These are phyloP conservation scores for Dermochelys coriacea DNA, from an alignment of 2,797 vertebrate genomes.

Conservation along the genomic window DNA sequence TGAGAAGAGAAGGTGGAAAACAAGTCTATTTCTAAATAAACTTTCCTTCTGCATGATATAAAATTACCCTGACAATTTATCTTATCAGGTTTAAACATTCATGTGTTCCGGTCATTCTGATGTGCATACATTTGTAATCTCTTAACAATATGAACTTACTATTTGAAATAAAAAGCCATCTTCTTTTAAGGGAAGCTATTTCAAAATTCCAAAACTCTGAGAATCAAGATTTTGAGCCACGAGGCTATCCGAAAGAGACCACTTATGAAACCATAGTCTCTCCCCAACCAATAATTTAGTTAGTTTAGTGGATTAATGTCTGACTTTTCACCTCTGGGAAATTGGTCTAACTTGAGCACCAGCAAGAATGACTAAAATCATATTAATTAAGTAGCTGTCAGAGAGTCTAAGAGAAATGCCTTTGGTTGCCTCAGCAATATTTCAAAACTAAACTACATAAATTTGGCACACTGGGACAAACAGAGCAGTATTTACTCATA, in stretches of 20 bases:
- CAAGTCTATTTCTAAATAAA: constrained; percentile 1
- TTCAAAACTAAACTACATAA: constrained; percentile 8
- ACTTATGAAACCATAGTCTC: constrained; percentile 48
- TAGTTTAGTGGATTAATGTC: constrained; percentile 43
- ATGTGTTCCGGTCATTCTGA: constrained; percentile 25
- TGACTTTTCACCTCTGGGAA: constrained; percentile 59
- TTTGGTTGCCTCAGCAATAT: neutral
- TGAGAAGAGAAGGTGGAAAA: constrained; percentile 10
- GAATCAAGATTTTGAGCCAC: constrained; percentile 23
- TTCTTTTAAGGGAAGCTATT: neutral
- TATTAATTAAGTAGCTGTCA: constrained; percentile 65
- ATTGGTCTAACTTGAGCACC: constrained; percentile 35
- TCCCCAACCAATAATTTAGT: constrained; percentile 51
- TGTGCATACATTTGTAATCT: neutral
- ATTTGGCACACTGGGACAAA: neutral
- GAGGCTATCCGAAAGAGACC: constrained; percentile 10
- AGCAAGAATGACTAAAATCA: constrained; percentile 50
- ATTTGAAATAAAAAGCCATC: constrained; percentile 16
- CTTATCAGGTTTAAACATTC: neutral
- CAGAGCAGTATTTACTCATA: neutral
- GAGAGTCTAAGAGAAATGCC: constrained; percentile 11
- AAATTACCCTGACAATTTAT: constrained; percentile 11
- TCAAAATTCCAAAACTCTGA: neutral
- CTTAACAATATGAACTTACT: constrained; percentile 47
- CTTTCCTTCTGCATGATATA: neutral